Conservation (phyloP, 1,140 invertebrate genomes). For the Eubasilissa regina region DNA sequence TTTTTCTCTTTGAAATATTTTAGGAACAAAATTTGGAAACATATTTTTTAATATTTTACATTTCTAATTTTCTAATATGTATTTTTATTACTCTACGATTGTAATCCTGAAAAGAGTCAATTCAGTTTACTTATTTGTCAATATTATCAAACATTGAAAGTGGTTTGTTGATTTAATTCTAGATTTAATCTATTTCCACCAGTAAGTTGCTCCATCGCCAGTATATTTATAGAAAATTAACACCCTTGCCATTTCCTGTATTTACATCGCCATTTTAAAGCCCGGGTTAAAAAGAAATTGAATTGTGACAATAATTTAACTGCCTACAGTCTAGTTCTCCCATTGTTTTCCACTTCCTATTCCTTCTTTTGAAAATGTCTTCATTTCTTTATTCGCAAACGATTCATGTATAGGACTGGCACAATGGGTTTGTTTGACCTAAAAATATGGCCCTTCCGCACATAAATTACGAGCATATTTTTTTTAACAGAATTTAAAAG, state of each 20-base stretch:
- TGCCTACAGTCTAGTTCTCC: background rate
- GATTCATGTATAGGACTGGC: constrained; percentile 10
- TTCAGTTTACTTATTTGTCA: too few species aligned
- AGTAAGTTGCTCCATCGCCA: too few species aligned
- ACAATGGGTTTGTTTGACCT: constrained; percentile 30
- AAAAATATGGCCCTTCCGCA: constrained; percentile 15
- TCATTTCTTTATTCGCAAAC: constrained; percentile 24
- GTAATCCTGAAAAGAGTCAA: too few species aligned
- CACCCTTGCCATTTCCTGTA: background rate
- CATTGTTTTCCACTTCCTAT: background rate
- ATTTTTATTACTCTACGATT: too few species aligned
- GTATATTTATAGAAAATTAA: too few species aligned
- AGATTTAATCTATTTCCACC: too few species aligned
- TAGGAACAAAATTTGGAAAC: too few species aligned
- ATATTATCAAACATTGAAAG: too few species aligned
- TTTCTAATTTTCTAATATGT: too few species aligned
- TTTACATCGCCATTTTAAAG: background rate
- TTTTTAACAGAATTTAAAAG: constrained; percentile 24
- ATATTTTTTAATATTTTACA: too few species aligned
- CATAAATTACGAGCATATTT: constrained; percentile 10
- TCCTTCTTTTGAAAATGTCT: constrained; percentile 1
- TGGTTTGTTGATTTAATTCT: too few species aligned
- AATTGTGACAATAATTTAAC: constrained; percentile 24
- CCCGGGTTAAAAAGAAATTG: constrained; percentile 18
- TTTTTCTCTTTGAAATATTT: too few species aligned